These are phyloP conservation scores for Scyliorhinus canicula DNA, from an alignment of 2,797 vertebrate genomes.

Conservation along the genomic window DNA sequence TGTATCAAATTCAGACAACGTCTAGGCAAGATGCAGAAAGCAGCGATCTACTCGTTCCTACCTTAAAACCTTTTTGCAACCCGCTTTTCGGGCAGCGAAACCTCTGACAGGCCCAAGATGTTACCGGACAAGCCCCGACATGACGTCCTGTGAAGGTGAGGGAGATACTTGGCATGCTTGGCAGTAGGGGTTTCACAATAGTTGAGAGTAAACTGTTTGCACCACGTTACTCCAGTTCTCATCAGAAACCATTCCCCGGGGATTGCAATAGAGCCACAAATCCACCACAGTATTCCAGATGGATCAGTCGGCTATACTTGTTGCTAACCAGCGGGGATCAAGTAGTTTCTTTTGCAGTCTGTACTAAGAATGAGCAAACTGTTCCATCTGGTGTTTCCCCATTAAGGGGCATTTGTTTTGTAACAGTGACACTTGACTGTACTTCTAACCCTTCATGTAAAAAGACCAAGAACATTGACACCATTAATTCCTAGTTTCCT, in stretches of 20 bases:
- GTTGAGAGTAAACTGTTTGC: slow-evolving; percentile 37
- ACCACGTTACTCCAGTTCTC: slow-evolving; percentile 35
- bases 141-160: slow-evolving; percentile 48
- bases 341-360: slow-evolving; percentile 29
- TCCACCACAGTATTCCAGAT: slow-evolving; percentile 27
- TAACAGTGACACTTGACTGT: background rate
- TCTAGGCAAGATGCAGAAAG: slow-evolving; percentile 77
- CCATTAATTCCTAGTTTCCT: slow-evolving; percentile 28
- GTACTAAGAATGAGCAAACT: slow-evolving; percentile 37
- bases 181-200: slow-evolving; percentile 37
- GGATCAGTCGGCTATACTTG: slow-evolving; percentile 28
- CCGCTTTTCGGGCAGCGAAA: slow-evolving; percentile 59
- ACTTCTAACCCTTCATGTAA: background rate
- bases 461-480: background rate
- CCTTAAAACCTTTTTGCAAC: slow-evolving; percentile 60
- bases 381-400: slow-evolving; percentile 33
- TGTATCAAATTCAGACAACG: slow-evolving; percentile 41
- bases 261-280: slow-evolving; percentile 32
- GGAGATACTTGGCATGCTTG: slow-evolving; percentile 38
- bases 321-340: slow-evolving; percentile 29
- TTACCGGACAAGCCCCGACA: slow-evolving; percentile 66
- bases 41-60: slow-evolving; percentile 74
- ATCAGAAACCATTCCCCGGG: slow-evolving; percentile 27
- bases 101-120: slow-evolving; percentile 66
- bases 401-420: slow-evolving; percentile 25